These are phyloP conservation scores for Aplochiton taeniatus DNA, from an alignment of 2,797 vertebrate genomes.

Conservation along the genomic window DNA sequence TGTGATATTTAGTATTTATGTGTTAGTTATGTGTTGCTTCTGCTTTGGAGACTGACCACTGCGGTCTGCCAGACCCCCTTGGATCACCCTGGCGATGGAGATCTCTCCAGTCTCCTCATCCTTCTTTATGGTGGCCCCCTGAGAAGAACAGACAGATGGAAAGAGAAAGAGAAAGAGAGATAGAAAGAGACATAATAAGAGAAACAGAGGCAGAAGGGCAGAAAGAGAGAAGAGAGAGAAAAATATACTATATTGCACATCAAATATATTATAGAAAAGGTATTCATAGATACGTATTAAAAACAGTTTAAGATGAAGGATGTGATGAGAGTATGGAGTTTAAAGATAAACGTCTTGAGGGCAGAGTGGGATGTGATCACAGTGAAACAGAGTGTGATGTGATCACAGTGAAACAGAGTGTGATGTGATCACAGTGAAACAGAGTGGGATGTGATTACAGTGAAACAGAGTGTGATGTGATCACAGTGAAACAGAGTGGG, in stretches of 20 bases:
- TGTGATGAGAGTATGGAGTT: too few species aligned
- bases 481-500: too few species aligned
- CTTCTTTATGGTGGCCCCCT: conserved; percentile 93
- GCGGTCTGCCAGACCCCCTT: conserved; percentile 90
- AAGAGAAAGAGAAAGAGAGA: neutral
- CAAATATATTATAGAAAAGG: neutral
- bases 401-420: too few species aligned
- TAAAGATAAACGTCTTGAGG: too few species aligned
- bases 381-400: too few species aligned
- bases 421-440: too few species aligned
- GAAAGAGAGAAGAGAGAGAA: neutral
- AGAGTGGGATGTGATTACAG: too few species aligned
- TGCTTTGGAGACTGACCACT: conserved; percentile 78
- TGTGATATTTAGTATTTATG: neutral
- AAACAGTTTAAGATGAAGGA: too few species aligned
- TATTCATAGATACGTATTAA: neutral
- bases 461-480: too few species aligned
- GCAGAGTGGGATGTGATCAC: too few species aligned
- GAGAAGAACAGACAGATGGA: conserved; percentile 11
- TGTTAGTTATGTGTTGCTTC: neutral
- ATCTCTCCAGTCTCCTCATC: conserved; percentile 88
- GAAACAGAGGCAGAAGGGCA: neutral
- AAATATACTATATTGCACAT: too few species aligned
- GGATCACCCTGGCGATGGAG: conserved; percentile 89
- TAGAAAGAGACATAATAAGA: neutral